Base-by-base conservation (phyloP, 2,888 invertebrate genomes). In the Sarcophaga subvicina region DNA sequence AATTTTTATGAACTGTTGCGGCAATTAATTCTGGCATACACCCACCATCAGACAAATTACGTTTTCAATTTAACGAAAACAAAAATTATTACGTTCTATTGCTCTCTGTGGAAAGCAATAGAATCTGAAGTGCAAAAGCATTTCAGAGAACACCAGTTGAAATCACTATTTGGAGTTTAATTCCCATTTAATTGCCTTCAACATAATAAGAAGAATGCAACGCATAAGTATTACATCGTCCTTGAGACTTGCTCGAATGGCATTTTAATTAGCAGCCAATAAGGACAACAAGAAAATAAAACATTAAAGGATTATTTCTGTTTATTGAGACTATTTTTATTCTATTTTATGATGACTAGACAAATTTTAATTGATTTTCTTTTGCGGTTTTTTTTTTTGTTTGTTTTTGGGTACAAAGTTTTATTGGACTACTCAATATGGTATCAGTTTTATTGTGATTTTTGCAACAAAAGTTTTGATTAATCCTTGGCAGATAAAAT, bases 201-300 rank as follows among this genome's bases (percentile, higher is more conserved):
- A 20, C 47, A 4, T 62, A 20, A 62, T 10, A 4, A 67, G 11
- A 67, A 47, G 11, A 3, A 67, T 37, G 37, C 37, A 67, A 70
- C 69, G 47, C 47, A 20, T 12, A 47, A 14, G 12, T 25, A 49
- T 49, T 49, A 49, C 49, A 20, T 62, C 20, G 47, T 47, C 69
- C 77, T 78, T 78, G 77, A 78, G 69, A 69, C 70, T 17, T 62
- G 37, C 37, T 69, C 8, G 49, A 62, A 63, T 70, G 70, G 1
- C 37, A 64, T 63, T 71, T 79, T 27, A 71, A 64, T 72, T 64
- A 17, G n/a, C 37, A 27, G 4, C 49, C 49, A 49, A 14, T 49
- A 49, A 49, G 12, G 14, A 49, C 49, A n/a, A 62, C 1, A 62
- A 20, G 14, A 47, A 71, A 71, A 3, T 49, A 37, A 49, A 54